A percentile compares a stretch with the other conserved stretches of the same genome.
phyloP scores from a whole-genome alignment of 2,888 invertebrate genomes.

The Nysson spinosus region DNA sequence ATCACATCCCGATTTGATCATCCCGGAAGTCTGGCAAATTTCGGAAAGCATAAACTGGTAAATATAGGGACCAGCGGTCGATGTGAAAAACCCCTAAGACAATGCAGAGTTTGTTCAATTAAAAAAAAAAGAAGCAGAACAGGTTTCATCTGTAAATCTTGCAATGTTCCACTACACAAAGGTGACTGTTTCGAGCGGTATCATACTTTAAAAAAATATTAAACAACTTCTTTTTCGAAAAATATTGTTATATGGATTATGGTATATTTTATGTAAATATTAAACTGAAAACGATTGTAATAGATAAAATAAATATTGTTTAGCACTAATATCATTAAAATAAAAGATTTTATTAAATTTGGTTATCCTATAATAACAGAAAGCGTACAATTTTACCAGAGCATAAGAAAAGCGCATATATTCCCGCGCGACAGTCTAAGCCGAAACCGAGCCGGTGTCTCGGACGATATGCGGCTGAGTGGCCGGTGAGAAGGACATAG shows the following conservation, averaged over 20 bases:
- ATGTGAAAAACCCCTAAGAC: constrained; percentile 27
- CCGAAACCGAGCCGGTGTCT: not conserved
- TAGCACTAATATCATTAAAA: constrained; percentile 23
- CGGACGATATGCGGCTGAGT: not conserved
- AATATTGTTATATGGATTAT: constrained; percentile 12
- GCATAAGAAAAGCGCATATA: constrained; percentile 1
- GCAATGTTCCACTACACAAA: constrained; percentile 33
- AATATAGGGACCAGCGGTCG: constrained; percentile 30
- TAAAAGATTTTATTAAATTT: constrained; percentile 17
- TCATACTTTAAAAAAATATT: constrained; percentile 31
- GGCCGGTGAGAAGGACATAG: constrained; percentile 1
- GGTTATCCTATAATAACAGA: constrained; percentile 16
- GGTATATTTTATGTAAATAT: constrained; percentile 13
- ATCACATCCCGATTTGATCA: constrained; percentile 12
- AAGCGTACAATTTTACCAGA: constrained; percentile 9
- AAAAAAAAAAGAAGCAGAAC: constrained; percentile 39
- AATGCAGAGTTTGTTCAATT: constrained; percentile 44
- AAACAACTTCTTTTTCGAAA: constrained; percentile 20
- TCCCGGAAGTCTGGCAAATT: constrained; percentile 20
- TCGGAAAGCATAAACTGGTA: constrained; percentile 32
- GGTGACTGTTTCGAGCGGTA: constrained; percentile 29
- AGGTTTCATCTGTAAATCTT: constrained; percentile 38
- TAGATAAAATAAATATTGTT: constrained; percentile 30
- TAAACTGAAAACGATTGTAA: constrained; percentile 8
- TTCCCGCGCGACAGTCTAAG: not conserved